phyloP scores from a whole-genome alignment of 2,113 vertebrate genomes.

The Neomonachus schauinslandi region DNA sequence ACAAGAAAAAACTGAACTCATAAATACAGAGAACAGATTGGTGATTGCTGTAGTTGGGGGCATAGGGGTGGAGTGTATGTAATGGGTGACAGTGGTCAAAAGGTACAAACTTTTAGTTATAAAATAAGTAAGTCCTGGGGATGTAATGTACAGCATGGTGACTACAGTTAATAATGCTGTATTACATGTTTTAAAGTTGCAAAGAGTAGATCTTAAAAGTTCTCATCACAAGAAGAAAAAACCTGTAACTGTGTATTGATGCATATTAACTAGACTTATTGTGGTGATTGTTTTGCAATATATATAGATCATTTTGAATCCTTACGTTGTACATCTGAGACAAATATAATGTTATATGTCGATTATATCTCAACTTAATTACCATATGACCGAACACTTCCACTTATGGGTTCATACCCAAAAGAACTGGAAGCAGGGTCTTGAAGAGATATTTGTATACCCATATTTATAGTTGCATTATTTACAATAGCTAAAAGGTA shows the following conservation, averaged over 20 bases:
- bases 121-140: not conserved
- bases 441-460: not conserved
- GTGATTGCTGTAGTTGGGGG: not conserved
- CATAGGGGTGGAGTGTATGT: not conserved
- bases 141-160: not conserved
- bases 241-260: not conserved
- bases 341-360: not conserved
- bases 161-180: not conserved
- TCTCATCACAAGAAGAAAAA: not conserved
- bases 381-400: not conserved
- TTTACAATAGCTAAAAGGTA: not conserved
- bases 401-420: not conserved
- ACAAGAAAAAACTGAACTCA: not conserved
- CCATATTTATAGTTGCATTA: not conserved
- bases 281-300: not conserved
- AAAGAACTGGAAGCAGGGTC: not conserved
- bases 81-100: not conserved
- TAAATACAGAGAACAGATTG: not conserved
- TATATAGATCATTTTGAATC: not conserved
- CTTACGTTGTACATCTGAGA: not conserved
- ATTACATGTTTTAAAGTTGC: not conserved
- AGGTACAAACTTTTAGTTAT: not conserved
- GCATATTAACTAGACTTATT: not conserved
- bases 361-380: not conserved
- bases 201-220: not conserved